Evolutionary conservation across 2,113 vertebrate genomes (phyloP), one percentile per base, ranked within the genome.

Genomic region (Pollachius pollachius): DNA sequence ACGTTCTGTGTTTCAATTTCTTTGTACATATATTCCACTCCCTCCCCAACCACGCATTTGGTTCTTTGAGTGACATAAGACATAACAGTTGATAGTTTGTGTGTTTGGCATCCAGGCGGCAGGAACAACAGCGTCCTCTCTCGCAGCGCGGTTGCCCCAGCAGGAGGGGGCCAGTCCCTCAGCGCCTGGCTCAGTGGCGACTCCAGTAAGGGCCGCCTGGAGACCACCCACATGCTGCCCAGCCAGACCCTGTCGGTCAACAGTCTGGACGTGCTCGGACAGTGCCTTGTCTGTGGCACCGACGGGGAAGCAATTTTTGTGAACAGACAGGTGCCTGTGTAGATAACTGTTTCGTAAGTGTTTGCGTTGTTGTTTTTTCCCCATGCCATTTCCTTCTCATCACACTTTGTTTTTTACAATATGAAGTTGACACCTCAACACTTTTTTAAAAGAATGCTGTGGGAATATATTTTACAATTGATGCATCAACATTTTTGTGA

Each of bases 221-320:
- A 99, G 87, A 96, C 96, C 1, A 97, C 94, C 59, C 96, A 97
- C 80, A 92, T 99, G 84, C 90, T 98, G 78, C 94, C 96, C 71
- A 94, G 89, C 65, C 94, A 94, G 84, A 97, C 94, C 17, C 82
- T 98, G 68, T 96, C 97, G 19, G 96, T 99, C 56, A 99, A 99
- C 86, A 98, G 93, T 76, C 76, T 98, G 86, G 97, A 99, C 65
- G 87, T 99, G 77, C 92, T 98, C 3, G 95, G 95, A 77, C 94
- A 96, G 18, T 96, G 93, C 88, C 92, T 99, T n/a, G 94, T 98
- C 4, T 99, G 96, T 52, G 97, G 97, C 75, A 98, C 97, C 6
- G 97, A 99, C 1, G 93, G 94, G 74, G 97, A 99, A 84, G 95
- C 96, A 13, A 92, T 99, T 85, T 98, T 97, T 66, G 93, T 99